These are phyloP conservation scores for Poeciliopsis prolifica DNA, from an alignment of 2,113 vertebrate species.

Conservation along the genomic window DNA sequence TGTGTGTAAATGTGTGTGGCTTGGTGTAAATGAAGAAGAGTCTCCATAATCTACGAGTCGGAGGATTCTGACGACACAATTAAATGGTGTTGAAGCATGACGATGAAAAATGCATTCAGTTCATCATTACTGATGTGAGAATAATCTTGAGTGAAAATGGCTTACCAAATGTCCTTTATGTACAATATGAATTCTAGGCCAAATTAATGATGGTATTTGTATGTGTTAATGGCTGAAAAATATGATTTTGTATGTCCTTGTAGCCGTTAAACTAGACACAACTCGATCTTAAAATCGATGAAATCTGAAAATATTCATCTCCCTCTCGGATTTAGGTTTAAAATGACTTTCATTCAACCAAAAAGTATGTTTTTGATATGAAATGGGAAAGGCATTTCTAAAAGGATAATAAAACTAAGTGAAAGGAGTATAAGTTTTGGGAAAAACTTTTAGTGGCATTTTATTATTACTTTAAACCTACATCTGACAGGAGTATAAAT, in stretches of 20 bases:
- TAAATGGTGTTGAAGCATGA: slow-evolving; percentile 77
- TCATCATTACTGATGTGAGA: slow-evolving; percentile 73
- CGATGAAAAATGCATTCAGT: slow-evolving; percentile 72
- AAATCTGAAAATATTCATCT: too few relatives aligned
- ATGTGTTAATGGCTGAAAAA: neutral
- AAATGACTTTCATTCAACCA: neutral
- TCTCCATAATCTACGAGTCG: slow-evolving; percentile 62
- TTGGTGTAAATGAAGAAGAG: slow-evolving; percentile 65
- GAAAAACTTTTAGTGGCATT: neutral
- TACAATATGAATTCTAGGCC: neutral
- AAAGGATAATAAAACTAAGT: neutral
- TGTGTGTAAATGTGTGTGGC: slow-evolving; percentile 19
- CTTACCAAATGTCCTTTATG: neutral
- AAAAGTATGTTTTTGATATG: neutral
- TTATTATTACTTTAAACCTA: neutral
- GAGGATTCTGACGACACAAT: slow-evolving; percentile 67
- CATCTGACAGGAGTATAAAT: too few relatives aligned
- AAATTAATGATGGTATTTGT: neutral
- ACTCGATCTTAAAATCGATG: too few relatives aligned
- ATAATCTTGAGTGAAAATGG: slow-evolving; percentile 58
- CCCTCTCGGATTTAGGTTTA: too few relatives aligned
- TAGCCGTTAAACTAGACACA: too few relatives aligned
- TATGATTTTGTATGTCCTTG: too few relatives aligned
- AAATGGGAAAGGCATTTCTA: neutral
- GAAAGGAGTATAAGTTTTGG: neutral